Base-by-base conservation (phyloP, 2,113 vertebrate genomes). In the Nesospiza acunhae region DNA sequence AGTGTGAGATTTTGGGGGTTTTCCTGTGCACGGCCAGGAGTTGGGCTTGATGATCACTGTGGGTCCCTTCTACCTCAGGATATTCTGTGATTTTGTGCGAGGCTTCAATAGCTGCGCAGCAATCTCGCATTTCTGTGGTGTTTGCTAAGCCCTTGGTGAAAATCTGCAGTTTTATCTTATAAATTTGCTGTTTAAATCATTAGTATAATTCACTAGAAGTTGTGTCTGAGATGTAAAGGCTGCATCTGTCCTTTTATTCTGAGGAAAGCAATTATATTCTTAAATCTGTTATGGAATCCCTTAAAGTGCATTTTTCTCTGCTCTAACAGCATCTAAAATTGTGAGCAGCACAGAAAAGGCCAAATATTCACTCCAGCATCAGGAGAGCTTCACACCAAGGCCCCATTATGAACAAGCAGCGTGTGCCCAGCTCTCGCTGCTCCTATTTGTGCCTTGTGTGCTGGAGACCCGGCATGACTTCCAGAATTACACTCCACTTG, bases 121-220 rank as follows among this genome's bases (percentile, higher is more conserved):
- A 41, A 2, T n/a, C 39, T 47, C 0, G 0, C 5, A 5, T 35
- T 75, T 42, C n/a, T 27, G 0, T 1, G 4, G 31, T 3, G 39
- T 27, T 64, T 33, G 6, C n/a, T 12, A 46, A 66, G 41, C 7
- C 30, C 28, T 30, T 4, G 1, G 9, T 37, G 28, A 63, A 75
- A 75, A 67, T 4, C 27, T 28, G 37, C 16, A 1, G 5, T 69
- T 84, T 47, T 39, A 5, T 30, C 18, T 8, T 12, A 18, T 0
- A 11, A 10, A 30, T 3, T 15, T 1, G 4, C 8, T 15, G 3
- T 35, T 46, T 33, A 37, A n/a, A 31, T 67, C 20, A 7, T 30
- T n/a, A 52, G 20, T 7, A 1, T 7, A 41, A 33, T 6, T 52
- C 3, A 4, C 33, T 20, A 27, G 19, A 50, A 28, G 10, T 35